Conservation (phyloP, 37 sponge, comb jelly and placozoan genomes). For the Hexactinellida sp. region DNA sequence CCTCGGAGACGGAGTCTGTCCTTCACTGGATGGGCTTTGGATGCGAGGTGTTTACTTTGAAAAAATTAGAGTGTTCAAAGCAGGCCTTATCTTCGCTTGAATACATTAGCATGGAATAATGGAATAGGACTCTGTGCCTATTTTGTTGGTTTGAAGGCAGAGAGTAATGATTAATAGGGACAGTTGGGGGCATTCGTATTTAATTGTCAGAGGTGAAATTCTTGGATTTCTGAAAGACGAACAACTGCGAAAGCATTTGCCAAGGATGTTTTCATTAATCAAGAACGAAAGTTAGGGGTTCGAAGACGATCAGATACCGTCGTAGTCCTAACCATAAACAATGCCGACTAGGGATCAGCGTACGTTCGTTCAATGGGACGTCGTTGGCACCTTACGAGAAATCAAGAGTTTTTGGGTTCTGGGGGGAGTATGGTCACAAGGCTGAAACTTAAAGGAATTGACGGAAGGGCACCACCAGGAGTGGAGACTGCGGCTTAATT, state of each 20-base stretch:
- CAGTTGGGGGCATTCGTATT: slow-evolving; percentile 78
- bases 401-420: slow-evolving; percentile 59
- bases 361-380: slow-evolving; percentile 22
- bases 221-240: slow-evolving; percentile 63
- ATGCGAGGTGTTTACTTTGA: too few relatives aligned
- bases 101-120: too few relatives aligned
- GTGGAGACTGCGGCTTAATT: slow-evolving; percentile 89
- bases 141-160: too few relatives aligned
- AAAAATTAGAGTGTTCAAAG: too few relatives aligned
- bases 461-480: slow-evolving; percentile 91
- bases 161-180: slow-evolving; percentile 68
- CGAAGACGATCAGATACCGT: slow-evolving; percentile 78
- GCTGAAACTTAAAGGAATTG: slow-evolving; percentile 89
- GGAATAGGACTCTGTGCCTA: too few relatives aligned
- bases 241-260: slow-evolving; percentile 81
- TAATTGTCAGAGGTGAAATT: slow-evolving; percentile 66
- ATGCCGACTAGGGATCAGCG: slow-evolving; percentile 74
- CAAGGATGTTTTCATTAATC: slow-evolving; percentile 82
- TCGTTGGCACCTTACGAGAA: slow-evolving; percentile 53
- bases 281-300: slow-evolving; percentile 69
- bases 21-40: too few relatives aligned
- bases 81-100: too few relatives aligned
- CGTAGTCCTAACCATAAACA: slow-evolving; percentile 77
- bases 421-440: slow-evolving; percentile 79
- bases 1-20: too few relatives aligned